phyloP scores from a whole-genome alignment of 1,140 invertebrate species.

The Chironomus striatipennis region DNA sequence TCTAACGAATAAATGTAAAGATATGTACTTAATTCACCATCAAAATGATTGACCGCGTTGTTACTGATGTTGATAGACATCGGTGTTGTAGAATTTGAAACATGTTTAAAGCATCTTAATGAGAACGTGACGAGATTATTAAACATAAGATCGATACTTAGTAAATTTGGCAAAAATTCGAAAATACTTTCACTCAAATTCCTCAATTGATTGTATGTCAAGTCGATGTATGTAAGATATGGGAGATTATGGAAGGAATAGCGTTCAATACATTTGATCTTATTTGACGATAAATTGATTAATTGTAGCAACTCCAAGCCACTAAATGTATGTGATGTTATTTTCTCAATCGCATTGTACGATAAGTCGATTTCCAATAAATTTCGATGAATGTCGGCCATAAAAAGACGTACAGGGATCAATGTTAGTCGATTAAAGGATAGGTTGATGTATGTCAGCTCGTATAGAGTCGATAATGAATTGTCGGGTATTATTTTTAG shows the following conservation, averaged over 20 bases:
- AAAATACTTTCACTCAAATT: slow-evolving; percentile 55
- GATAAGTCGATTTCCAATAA: slow-evolving; percentile 67
- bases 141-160: slow-evolving; percentile 60
- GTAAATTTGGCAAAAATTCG: slow-evolving; percentile 55
- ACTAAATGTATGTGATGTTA: slow-evolving; percentile 55
- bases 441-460: slow-evolving; percentile 74
- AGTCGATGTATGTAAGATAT: slow-evolving; percentile 57
- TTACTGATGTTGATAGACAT: slow-evolving; percentile 58
- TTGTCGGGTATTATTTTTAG: slow-evolving; percentile 60
- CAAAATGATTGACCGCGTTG: slow-evolving; percentile 54
- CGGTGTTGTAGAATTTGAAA: slow-evolving; percentile 50
- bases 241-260: slow-evolving; percentile 56
- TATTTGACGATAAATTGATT: slow-evolving; percentile 61
- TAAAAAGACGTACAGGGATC: slow-evolving; percentile 55
- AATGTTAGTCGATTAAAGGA: slow-evolving; percentile 69
- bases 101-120: slow-evolving; percentile 55
- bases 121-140: slow-evolving; percentile 60
- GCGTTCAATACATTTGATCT: slow-evolving; percentile 48
- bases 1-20: slow-evolving; percentile 59
- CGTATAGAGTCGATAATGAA: slow-evolving; percentile 49
- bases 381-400: slow-evolving; percentile 58
- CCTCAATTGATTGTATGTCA: slow-evolving; percentile 56
- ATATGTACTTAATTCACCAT: slow-evolving; percentile 44
- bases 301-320: slow-evolving; percentile 55
- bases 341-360: slow-evolving; percentile 56